Percentiles rank a stretch among this genome's conserved stretches.
These are phyloP conservation scores for Exocentrus adspersus DNA, from an alignment of 2,888 invertebrate species.

Conservation along the genomic window DNA sequence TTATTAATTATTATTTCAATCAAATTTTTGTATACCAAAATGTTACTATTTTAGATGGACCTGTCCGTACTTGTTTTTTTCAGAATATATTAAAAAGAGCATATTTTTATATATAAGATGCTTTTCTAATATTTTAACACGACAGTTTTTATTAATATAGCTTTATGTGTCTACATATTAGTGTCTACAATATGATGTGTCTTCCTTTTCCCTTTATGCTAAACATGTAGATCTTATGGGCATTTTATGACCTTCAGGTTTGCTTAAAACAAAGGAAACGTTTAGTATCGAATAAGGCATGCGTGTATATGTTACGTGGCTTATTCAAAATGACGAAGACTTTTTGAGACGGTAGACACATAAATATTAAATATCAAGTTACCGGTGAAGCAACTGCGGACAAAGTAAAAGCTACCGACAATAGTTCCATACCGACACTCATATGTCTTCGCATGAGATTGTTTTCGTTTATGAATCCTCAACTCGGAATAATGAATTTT, in stretches of 20 bases:
- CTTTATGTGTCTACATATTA: too few relatives aligned
- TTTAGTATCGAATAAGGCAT: slow-evolving; percentile 2
- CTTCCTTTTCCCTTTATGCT: neutral
- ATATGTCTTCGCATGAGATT: slow-evolving; percentile 15
- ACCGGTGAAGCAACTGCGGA: slow-evolving; percentile 27
- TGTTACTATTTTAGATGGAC: too few relatives aligned
- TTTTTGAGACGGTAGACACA: slow-evolving; percentile 34
- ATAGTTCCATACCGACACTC: slow-evolving; percentile 19
- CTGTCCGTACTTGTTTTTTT: too few relatives aligned
- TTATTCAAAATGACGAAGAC: slow-evolving; percentile 25
- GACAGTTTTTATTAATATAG: too few relatives aligned
- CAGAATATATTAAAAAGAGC: too few relatives aligned
- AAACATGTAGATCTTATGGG: neutral
- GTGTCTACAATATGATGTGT: neutral
- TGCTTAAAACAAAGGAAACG: slow-evolving; percentile 15
- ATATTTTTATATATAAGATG: too few relatives aligned
- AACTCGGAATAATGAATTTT: slow-evolving; percentile 13
- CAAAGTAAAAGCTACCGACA: slow-evolving; percentile 36
- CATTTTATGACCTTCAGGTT: too few relatives aligned
- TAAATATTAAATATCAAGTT: slow-evolving; percentile 35
- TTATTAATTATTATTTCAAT: too few relatives aligned
- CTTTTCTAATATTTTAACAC: too few relatives aligned
- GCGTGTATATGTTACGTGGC: slow-evolving; percentile 10
- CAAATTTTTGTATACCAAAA: too few relatives aligned
- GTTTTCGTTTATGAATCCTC: slow-evolving; percentile 21